Conservation (phyloP, 2,113 vertebrate genomes). For the Corynorhinus townsendii region DNA sequence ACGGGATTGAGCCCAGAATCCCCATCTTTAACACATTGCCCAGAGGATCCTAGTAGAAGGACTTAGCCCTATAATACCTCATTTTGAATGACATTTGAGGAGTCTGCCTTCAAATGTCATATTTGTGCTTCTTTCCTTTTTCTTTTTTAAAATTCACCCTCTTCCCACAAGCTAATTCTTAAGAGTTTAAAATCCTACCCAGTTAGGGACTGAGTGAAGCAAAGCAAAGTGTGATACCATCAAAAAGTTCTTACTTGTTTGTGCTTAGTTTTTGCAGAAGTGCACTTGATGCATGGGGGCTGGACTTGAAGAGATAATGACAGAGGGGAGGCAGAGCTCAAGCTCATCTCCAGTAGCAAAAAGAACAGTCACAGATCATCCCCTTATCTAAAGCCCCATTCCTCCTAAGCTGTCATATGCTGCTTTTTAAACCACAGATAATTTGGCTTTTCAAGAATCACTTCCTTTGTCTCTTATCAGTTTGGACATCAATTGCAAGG, state of each 20-base stretch:
- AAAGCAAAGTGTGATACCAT: neutral
- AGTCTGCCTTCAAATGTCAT: neutral
- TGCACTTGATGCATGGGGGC: neutral
- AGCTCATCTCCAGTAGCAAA: neutral
- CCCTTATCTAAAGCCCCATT: neutral
- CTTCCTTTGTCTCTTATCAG: constrained; percentile 32
- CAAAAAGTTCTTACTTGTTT: neutral
- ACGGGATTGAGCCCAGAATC: neutral
- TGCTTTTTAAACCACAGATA: neutral
- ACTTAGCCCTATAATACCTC: neutral
- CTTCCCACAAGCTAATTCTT: neutral
- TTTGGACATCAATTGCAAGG: neutral
- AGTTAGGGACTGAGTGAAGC: neutral
- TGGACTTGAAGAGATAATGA: neutral
- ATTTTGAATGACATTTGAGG: neutral
- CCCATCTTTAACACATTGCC: neutral
- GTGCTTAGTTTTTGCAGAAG: neutral
- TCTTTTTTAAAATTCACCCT: neutral
- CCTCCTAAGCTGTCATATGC: neutral
- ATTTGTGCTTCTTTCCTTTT: neutral
- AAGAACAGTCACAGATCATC: neutral
- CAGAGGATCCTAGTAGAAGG: neutral
- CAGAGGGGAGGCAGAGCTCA: neutral
- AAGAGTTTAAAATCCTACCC: neutral
- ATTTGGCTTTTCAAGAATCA: neutral